phyloP scores from a whole-genome alignment of 35 echinoderm and acorn worm species.

The Amphiura filiformis region DNA sequence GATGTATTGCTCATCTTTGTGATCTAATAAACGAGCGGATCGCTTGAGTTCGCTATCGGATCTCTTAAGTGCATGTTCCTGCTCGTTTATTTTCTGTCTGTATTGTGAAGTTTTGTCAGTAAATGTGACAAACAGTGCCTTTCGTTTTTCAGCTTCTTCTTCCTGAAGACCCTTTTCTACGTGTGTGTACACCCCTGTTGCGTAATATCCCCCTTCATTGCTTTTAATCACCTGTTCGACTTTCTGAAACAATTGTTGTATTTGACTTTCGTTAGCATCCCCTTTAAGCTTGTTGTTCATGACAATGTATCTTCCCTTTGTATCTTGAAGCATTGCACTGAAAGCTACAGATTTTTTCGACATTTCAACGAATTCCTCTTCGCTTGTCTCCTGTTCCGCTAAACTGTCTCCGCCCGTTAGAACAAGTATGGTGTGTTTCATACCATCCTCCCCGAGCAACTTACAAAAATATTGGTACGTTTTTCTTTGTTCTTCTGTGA shows the following conservation, averaged over 20 bases:
- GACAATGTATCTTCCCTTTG: background rate
- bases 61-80: background rate
- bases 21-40: no score
- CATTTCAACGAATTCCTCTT: background rate
- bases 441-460: background rate
- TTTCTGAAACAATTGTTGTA: background rate
- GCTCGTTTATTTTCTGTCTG: background rate
- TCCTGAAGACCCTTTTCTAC: background rate
- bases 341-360: background rate
- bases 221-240: background rate
- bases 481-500: background rate
- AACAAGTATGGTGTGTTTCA: background rate
- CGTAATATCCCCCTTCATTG: background rate
- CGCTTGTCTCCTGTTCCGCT: background rate
- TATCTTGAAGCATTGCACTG: background rate
- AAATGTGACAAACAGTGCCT: background rate
- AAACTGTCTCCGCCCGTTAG: background rate
- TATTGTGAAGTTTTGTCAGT: background rate
- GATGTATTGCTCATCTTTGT: background rate
- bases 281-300: background rate
- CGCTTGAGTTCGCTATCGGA: background rate
- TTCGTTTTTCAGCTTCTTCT: background rate
- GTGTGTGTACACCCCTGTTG: background rate
- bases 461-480: background rate
- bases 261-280: background rate